phyloP scores from a whole-genome alignment of 2,797 vertebrate species.

The Lepus oiostolus region DNA sequence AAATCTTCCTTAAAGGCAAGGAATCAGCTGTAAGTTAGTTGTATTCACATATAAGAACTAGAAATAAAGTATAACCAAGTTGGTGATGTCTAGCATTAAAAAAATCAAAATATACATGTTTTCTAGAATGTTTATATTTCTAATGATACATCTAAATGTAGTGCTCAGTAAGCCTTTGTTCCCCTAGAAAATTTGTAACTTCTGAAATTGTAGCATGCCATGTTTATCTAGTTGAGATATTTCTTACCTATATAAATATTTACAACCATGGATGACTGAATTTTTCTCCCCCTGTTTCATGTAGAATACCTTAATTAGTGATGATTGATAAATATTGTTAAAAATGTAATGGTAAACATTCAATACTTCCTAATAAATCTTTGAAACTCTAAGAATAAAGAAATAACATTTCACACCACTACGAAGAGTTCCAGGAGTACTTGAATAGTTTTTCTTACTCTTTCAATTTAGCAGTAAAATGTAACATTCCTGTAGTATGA shows the following conservation, averaged over 20 bases:
- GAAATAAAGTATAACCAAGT: not conserved
- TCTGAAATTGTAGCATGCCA: not conserved
- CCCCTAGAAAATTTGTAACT: not conserved
- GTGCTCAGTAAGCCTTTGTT: not conserved
- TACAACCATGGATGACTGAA: not conserved
- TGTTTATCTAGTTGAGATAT: not conserved
- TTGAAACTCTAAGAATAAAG: not conserved
- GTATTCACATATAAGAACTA: not conserved
- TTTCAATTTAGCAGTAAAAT: constrained; percentile 17
- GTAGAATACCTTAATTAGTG: not conserved
- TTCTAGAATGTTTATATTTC: not conserved
- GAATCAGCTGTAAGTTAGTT: not conserved
- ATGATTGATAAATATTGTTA: not conserved
- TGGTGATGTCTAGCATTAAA: not conserved
- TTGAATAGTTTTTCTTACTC: not conserved
- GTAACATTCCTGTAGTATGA: not conserved
- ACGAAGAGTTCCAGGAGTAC: not conserved
- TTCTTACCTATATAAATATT: not conserved
- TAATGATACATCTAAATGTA: not conserved
- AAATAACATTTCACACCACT: not conserved
- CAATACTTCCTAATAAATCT: not conserved
- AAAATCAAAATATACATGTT: not conserved
- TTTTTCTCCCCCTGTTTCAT: rapidly evolving
- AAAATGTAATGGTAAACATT: not conserved
- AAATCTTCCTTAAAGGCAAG: not conserved